Evolutionary conservation across 2,113 vertebrate genomes (phyloP), one percentile per base, ranked within the genome.

Genomic region (Regulus satrapa): DNA sequence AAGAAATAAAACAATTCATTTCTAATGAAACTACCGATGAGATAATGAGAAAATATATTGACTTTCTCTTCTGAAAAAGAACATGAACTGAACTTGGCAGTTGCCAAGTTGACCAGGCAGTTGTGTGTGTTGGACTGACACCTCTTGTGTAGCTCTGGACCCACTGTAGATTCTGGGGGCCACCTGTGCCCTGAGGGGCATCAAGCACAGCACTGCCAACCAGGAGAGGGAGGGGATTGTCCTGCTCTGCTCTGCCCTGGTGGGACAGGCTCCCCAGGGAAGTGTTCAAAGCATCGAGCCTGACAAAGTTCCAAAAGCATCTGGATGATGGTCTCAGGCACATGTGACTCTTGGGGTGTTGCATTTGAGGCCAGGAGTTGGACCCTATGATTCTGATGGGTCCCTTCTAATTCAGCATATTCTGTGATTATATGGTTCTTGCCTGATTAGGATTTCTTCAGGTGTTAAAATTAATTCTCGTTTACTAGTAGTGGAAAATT

Each of bases 151-250:
- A 55, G 51, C n/a, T 63, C 61, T 78, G 52, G 52, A 71, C 4
- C n/a, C 24, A 5, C 1, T 52, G 38, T 25, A 23, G 34, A 18
- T 34, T 63, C 14, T 63, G 19, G 48, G 34, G 34, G 25, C 29
- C 48, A 17, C 1, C 34, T 12, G 9, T 12, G 4, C 58, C 25
- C 20, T 21, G 20, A n/a, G 2, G 9, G 14, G 1, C 25, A 55
- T 41, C 34, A 34, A 17, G 29, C 40, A 8, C 10, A 48, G 29
- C 24, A 34, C 28, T 1, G 1, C 46, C 28, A n/a, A 8, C 40
- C 7, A 6, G 28, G 8, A 3, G 3, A 31, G 40, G 9, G 13
- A 63, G 14, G 9, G 16, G 10, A 14, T 29, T 54, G 40, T 62
- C 40, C 48, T 1, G 5, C 48, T 69, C 14, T 46, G 46, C 46